These are phyloP conservation scores for Uropetala carovei DNA, from an alignment of 2,888 invertebrate genomes.

Conservation along the genomic window DNA sequence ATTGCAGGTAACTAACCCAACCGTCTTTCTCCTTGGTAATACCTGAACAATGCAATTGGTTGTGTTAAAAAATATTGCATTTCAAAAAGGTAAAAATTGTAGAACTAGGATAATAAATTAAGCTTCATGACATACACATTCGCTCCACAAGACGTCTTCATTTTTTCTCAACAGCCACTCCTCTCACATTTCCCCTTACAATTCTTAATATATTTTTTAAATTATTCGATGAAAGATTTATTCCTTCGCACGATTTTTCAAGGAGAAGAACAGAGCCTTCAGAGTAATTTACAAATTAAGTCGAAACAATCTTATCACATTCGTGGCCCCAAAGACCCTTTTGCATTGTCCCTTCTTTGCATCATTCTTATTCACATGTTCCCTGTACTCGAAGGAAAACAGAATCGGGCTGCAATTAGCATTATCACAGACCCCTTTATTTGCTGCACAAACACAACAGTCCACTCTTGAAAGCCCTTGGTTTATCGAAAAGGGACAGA, in stretches of 20 bases:
- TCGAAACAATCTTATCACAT: constrained; percentile 48
- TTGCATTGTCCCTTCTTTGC: constrained; percentile 17
- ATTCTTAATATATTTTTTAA: constrained; percentile 17
- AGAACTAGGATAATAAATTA: constrained; percentile 51
- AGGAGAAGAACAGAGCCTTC: constrained; percentile 55
- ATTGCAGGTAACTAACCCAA: constrained; percentile 59
- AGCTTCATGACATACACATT: constrained; percentile 58
- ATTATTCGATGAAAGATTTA: neutral
- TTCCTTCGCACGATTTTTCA: neutral
- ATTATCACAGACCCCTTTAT: neutral
- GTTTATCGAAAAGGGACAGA: constrained; percentile 30
- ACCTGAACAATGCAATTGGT: constrained; percentile 54
- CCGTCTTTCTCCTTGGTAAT: constrained; percentile 47
- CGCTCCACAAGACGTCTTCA: constrained; percentile 2
- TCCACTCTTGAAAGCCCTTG: constrained; percentile 56
- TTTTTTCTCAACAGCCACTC: constrained; percentile 44
- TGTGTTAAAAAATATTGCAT: constrained; percentile 51
- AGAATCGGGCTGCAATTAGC: neutral
- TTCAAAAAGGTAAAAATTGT: constrained; percentile 49
- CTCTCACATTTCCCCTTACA: constrained; percentile 42
- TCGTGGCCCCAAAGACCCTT: constrained; percentile 2
- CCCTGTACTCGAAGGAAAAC: neutral
- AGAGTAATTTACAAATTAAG: constrained; percentile 57
- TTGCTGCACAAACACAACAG: constrained; percentile 12
- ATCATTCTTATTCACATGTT: neutral